Evolutionary conservation across 2,888 invertebrate species (phyloP), one percentile per base, ranked within the genome.

Genomic region (Cenopis cana): DNA sequence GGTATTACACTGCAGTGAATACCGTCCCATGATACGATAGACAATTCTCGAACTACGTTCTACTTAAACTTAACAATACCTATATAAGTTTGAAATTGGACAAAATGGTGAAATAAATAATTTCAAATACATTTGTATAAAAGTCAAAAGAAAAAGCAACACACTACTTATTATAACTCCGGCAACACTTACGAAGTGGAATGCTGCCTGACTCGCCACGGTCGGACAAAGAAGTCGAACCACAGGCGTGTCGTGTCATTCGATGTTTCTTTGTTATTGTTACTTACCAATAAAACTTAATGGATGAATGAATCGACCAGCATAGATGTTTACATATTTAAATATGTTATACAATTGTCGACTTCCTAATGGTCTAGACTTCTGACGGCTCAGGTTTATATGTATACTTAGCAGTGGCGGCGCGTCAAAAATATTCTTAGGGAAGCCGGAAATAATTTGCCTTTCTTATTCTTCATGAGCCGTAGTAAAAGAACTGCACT

Each of bases 261-360:
- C 68, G 69, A 55, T 67, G 68, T 73, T 81, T 81, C 83, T 84
- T 85, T 85, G 82, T 83, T 78, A 78, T 85, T 84, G 82, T 83
- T 77, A 78, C 76, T 78, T 74, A 73, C 69, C 61, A 66, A 76
- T 80, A 79, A 77, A 81, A 77, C 78, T 76, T 72, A 76, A 74
- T 75, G 72, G 71, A 77, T 78, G n/a, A n/a, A 81, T 82, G 79
- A 79, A 78, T 55, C 67, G n/a, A 50, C 46, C 60, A 38, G 33
- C 64, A 54, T 73, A 69, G 72, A 72, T 68, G 65, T 54, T 49
- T 59, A 55, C 54, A 60, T 55, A 64, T 69, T 64, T 62, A 49
- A 69, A 69, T 60, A 60, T 38, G 24, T 55, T 29, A 52, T 54
- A 54, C 29, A 29, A 55, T 38, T 50, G 46, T 55, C 59, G 1